Percentiles rank a stretch among this genome's conserved stretches.
phyloP scores from a whole-genome alignment of 1,140 invertebrate genomes.

The Temnothorax nylanderi region DNA sequence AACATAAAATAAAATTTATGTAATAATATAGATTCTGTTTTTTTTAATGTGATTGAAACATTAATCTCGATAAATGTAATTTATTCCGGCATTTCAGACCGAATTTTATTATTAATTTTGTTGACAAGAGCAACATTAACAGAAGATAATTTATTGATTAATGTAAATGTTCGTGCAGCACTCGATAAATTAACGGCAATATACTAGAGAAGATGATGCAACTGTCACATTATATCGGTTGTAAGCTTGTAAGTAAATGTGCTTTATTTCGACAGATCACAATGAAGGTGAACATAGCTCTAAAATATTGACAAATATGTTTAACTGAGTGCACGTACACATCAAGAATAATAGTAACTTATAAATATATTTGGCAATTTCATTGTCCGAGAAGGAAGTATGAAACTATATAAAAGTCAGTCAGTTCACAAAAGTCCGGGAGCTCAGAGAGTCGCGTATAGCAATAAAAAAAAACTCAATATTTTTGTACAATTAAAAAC shows the following conservation, averaged over 20 bases:
- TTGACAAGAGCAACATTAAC: too few relatives aligned
- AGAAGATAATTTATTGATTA: not conserved
- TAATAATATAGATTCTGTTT: too few relatives aligned
- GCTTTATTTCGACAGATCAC: slow-evolving; percentile 28
- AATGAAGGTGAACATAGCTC: slow-evolving; percentile 7
- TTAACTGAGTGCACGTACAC: not conserved
- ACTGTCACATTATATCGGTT: not conserved
- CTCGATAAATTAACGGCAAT: slow-evolving; percentile 12
- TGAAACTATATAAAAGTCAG: slow-evolving; percentile 24
- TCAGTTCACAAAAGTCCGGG: slow-evolving; percentile 4
- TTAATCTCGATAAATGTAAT: too few relatives aligned
- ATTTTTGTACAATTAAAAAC: slow-evolving; percentile 19
- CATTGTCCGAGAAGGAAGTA: not conserved
- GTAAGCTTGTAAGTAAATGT: slow-evolving; percentile 24
- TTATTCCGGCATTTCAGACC: too few relatives aligned
- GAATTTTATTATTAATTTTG: too few relatives aligned
- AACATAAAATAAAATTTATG: too few relatives aligned
- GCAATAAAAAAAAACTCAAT: not conserved
- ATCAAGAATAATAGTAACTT: slow-evolving; percentile 17
- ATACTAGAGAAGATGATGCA: not conserved
- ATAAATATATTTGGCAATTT: slow-evolving; percentile 32
- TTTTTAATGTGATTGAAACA: too few relatives aligned
- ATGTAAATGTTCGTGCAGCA: not conserved
- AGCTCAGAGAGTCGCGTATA: not conserved
- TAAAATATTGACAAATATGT: slow-evolving; percentile 23